These are phyloP conservation scores for Elanoides forficatus DNA, from an alignment of 2,113 vertebrate species.

Conservation along the genomic window DNA sequence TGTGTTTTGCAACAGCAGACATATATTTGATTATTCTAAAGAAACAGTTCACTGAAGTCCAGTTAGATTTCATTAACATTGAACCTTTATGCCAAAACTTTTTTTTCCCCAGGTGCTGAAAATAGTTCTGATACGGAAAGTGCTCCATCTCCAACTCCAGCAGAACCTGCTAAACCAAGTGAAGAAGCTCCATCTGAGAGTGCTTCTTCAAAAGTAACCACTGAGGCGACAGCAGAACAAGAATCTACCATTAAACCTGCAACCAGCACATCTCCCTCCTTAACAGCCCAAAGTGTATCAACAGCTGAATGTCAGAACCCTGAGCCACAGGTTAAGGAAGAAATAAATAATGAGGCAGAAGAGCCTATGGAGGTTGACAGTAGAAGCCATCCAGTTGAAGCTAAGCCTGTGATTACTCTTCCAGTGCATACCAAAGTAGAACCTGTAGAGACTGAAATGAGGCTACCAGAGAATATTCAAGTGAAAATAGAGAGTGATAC, in stretches of 20 bases:
- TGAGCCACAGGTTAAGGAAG: constrained; percentile 81
- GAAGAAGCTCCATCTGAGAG: constrained; percentile 75
- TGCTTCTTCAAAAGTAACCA: constrained; percentile 61
- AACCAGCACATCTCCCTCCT: constrained; percentile 57
- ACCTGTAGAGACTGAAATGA: constrained; percentile 83
- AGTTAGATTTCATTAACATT: neutral
- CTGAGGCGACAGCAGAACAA: constrained; percentile 62
- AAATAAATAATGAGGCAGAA: constrained; percentile 77
- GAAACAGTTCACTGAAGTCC: neutral
- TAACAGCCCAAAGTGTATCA: constrained; percentile 61
- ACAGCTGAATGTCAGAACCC: constrained; percentile 73
- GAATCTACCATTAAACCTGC: constrained; percentile 66
- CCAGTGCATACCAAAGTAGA: constrained; percentile 83
- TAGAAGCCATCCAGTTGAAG: constrained; percentile 66
- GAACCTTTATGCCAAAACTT: neutral
- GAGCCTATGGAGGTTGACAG: constrained; percentile 80
- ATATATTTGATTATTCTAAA: neutral
- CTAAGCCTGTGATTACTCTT: constrained; percentile 68
- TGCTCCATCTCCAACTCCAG: constrained; percentile 92
- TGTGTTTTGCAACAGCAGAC: neutral
- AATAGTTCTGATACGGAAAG: constrained; percentile 99
- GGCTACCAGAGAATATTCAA: constrained; percentile 77
- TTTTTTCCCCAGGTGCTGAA: constrained; percentile 82
- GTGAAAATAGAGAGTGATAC: constrained; percentile 87
- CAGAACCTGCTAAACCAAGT: constrained; percentile 82